Base-by-base conservation (phyloP, 2,113 vertebrate species). In the Origma solitaria region DNA sequence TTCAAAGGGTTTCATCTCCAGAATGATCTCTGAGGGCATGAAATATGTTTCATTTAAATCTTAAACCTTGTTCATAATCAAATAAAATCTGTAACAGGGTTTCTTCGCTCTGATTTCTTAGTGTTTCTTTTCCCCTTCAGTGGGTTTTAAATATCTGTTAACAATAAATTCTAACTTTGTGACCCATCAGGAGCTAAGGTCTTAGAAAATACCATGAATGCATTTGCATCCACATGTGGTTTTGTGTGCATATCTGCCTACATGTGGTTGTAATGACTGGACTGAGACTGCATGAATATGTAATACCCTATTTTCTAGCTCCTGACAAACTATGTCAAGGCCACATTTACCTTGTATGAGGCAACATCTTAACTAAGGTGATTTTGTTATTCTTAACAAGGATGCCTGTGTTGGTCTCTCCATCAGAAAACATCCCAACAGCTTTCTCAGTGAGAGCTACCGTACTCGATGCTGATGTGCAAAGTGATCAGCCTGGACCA, bases 61-160 rank as follows among this genome's bases (percentile, higher is more conserved):
- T 91, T 96, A 96, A 97, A 93, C 50, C 45, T 92, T 93, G 65
- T 79, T 97, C 88, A 96, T 95, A 96, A 82, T 58, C 33, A 72
- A 94, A 53, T 45, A 40, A 86, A 88, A 54, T 88, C 45, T 86
- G 53, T 60, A 62, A 42, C 23, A 68, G 42, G 45, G 7, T 9
- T 47, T 76, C 58, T 82, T 86, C 70, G 42, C 78, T 90, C 22
- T 56, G 53, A 54, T 79, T 89, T 81, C 47, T 92, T 76, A n/a
- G 18, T 12, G 9, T 33, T 77, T 56, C 35, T 92, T 86, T 66
- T 92, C 25, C 40, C 28, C 6, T 72, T 82, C 40, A 84, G 50
- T 64, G 64, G 4, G 4, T 56, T 93, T 91, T 61, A 80, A 94
- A 25, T 92, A 58, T 35, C 40, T 61, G 23, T 14, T 44, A 45